These are phyloP conservation scores for Catharus fuscescens DNA, from an alignment of 2,113 vertebrate genomes.

Conservation along the genomic window DNA sequence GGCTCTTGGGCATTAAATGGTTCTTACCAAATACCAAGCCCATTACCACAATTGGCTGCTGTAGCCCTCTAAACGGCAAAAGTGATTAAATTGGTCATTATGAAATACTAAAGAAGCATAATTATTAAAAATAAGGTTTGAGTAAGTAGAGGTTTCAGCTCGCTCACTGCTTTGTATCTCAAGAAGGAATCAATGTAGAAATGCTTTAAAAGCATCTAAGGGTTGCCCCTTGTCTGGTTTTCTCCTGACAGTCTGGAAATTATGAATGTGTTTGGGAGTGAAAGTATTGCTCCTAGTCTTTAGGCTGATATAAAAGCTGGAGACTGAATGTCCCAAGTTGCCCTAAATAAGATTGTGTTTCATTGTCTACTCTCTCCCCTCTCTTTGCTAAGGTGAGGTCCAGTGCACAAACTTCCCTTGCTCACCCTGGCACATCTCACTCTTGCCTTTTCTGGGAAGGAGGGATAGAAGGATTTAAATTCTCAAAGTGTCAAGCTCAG, in stretches of 20 bases:
- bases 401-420: background rate
- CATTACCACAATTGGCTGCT: constrained; percentile 84
- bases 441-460: background rate
- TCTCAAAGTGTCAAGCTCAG: background rate
- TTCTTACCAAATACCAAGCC: constrained; percentile 82
- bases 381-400: background rate
- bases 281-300: background rate
- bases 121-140: constrained; percentile 81
- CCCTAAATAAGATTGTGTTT: background rate
- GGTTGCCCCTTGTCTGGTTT: constrained; percentile 23
- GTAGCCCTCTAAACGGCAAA: constrained; percentile 77
- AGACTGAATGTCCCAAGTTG: background rate
- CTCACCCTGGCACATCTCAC: background rate
- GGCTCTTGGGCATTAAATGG: constrained; percentile 79
- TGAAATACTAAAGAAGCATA: constrained; percentile 79
- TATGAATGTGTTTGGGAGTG: background rate
- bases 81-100: constrained; percentile 83
- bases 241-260: constrained; percentile 1
- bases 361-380: background rate
- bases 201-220: constrained; percentile 60
- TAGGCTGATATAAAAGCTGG: background rate
- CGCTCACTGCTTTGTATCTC: constrained; percentile 70
- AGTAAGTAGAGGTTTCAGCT: constrained; percentile 73
- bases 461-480: background rate
- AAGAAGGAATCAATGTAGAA: constrained; percentile 67